Evolutionary conservation across 2,797 vertebrate genomes (phyloP).

Genomic region (Holocentrus rufus): DNA sequence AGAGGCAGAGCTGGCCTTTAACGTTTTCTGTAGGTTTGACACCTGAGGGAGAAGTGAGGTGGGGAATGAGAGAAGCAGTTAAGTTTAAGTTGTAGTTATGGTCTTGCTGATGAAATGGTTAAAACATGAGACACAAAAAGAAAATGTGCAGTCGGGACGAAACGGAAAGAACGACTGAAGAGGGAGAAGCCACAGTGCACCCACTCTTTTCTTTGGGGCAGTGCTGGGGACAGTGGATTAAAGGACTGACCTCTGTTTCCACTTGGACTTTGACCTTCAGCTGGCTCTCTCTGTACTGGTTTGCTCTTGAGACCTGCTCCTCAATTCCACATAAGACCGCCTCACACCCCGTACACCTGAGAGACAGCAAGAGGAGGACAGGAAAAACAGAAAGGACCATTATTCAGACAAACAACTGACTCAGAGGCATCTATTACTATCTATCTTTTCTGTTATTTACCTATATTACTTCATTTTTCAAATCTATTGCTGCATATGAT

Average conservation of each 20-base stretch:
- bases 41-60: constrained; percentile 79
- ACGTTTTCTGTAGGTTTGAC: constrained; percentile 96
- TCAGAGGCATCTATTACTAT: too few species aligned
- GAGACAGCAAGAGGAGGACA: not conserved
- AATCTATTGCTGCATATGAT: too few species aligned
- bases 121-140: constrained; percentile 3
- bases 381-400: too few species aligned
- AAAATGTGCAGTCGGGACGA: constrained; percentile 24
- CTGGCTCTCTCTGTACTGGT: constrained; percentile 95
- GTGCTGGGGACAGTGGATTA: not conserved
- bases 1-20: constrained; percentile 91
- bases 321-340: constrained; percentile 94
- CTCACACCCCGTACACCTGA: constrained; percentile 95
- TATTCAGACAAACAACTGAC: too few species aligned
- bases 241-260: constrained; percentile 91
- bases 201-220: constrained; percentile 12
- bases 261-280: constrained; percentile 96
- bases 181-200: constrained; percentile 31
- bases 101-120: not conserved
- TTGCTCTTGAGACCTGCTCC: constrained; percentile 94
- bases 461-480: too few species aligned
- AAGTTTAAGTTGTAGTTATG: not conserved
- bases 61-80: not conserved
- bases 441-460: too few species aligned
- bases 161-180: constrained; percentile 47